A percentile compares a stretch with the other conserved stretches of the same genome.
These are phyloP conservation scores for Hephaestus fuliginosus DNA, from an alignment of 2,797 vertebrate genomes.

Conservation along the genomic window DNA sequence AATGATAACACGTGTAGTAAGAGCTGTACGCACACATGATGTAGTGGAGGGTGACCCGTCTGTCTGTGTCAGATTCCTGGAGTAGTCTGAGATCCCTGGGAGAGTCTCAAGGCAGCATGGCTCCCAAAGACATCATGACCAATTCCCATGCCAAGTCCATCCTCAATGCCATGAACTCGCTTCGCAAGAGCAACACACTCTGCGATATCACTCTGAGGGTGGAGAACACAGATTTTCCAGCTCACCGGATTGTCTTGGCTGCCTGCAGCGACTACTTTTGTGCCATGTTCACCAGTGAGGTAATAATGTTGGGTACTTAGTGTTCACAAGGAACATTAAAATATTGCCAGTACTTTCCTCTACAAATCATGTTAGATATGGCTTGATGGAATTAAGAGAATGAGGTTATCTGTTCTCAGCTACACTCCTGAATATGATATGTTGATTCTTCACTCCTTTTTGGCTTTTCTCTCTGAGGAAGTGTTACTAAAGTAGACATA, in stretches of 20 bases:
- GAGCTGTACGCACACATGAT: not conserved
- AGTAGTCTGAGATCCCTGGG: slow-evolving; percentile 67
- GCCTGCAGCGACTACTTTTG: slow-evolving; percentile 99
- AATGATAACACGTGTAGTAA: not conserved
- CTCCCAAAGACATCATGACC: slow-evolving; percentile 99
- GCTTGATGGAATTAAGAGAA: not conserved
- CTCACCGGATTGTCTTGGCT: slow-evolving; percentile 96
- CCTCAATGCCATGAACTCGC: slow-evolving; percentile 97
- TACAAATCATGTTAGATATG: not conserved
- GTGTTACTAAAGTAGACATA: slow-evolving; percentile 2
- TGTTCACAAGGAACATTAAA: not conserved
- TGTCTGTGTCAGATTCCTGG: slow-evolving; percentile 66
- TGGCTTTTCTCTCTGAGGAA: not conserved
- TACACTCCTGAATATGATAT: not conserved
- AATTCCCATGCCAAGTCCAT: slow-evolving; percentile 99
- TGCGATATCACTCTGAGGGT: slow-evolving; percentile 98
- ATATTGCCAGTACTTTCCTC: not conserved
- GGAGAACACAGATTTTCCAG: slow-evolving; percentile 95
- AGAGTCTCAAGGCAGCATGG: slow-evolving; percentile 86
- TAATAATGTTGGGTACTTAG: slow-evolving; percentile 64
- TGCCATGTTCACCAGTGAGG: slow-evolving; percentile 99
- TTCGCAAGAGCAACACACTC: slow-evolving; percentile 97
- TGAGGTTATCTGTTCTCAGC: not conserved
- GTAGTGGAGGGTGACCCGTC: not conserved
- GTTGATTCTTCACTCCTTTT: not conserved